Evolutionary conservation across 1,140 invertebrate genomes (phyloP).

Genomic region (Subanguina moxae): DNA sequence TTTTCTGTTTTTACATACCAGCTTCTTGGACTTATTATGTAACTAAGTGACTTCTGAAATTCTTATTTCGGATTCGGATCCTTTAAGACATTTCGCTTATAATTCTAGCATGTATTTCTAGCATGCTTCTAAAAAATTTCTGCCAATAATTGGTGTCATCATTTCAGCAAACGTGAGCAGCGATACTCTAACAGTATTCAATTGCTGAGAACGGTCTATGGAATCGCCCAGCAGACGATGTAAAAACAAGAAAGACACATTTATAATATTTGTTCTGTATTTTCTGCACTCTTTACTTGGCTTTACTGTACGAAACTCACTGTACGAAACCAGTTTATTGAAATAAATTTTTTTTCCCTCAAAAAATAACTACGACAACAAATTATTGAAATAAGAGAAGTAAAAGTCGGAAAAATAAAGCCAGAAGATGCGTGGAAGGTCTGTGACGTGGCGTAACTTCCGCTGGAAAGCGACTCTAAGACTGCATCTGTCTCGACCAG

Average conservation of each 20-base stretch:
- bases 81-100: background rate
- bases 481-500: background rate
- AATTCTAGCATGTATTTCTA: too few relatives aligned
- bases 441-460: too few relatives aligned
- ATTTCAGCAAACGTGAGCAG: slow-evolving; percentile 36
- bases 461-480: background rate
- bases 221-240: slow-evolving; percentile 47
- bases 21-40: too few relatives aligned
- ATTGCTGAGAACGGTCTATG: slow-evolving; percentile 39
- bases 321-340: background rate
- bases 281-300: background rate
- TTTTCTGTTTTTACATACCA: too few relatives aligned
- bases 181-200: slow-evolving; percentile 42
- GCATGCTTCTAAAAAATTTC: too few relatives aligned
- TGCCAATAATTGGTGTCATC: slow-evolving; percentile 37
- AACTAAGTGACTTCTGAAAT: background rate
- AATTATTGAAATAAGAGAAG: too few relatives aligned
- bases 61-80: too few relatives aligned
- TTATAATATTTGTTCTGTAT: too few relatives aligned
- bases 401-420: background rate
- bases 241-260: background rate
- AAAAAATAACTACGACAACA: background rate
- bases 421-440: too few relatives aligned
- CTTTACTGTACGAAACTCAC: background rate
- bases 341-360: background rate